Percentiles rank a stretch among this genome's conserved stretches.
Evolutionary conservation across 2,888 invertebrate genomes (phyloP).

Genomic region (Lepidocyrtoides sp.): DNA sequence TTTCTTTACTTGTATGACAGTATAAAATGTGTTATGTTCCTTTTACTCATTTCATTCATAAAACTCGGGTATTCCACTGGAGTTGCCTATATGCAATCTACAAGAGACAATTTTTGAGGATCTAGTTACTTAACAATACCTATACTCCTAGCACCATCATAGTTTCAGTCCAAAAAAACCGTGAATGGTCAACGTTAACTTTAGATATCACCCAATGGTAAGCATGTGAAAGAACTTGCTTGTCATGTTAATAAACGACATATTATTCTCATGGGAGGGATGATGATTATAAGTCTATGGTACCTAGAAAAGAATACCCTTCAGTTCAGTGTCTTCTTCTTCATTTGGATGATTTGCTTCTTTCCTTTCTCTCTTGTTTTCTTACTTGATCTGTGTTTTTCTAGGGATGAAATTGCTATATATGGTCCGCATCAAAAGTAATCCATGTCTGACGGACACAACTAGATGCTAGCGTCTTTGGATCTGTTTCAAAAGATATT

Average conservation of each 20-base stretch:
- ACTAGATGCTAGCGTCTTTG: not conserved
- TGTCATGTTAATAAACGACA: not conserved
- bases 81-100: not conserved
- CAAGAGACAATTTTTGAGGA: not conserved
- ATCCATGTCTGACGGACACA: not conserved
- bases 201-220: not conserved
- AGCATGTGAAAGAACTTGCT: constrained; percentile 6
- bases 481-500: not conserved
- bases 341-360: not conserved
- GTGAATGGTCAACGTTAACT: not conserved
- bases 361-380: not conserved
- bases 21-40: not conserved
- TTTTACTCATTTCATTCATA: constrained; percentile 14
- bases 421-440: constrained; percentile 1
- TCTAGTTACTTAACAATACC: not conserved
- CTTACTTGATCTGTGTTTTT: not conserved
- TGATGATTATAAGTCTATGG: not conserved
- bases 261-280: not conserved
- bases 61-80: constrained; percentile 24
- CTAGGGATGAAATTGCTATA: too few relatives aligned
- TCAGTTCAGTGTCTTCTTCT: not conserved
- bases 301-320: not conserved
- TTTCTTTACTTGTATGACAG: constrained; percentile 2
- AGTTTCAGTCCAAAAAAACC: not conserved
- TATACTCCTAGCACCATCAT: not conserved